These are phyloP conservation scores for Acutogordius australiensis DNA, from an alignment of 2,888 invertebrate genomes.

Conservation along the genomic window DNA sequence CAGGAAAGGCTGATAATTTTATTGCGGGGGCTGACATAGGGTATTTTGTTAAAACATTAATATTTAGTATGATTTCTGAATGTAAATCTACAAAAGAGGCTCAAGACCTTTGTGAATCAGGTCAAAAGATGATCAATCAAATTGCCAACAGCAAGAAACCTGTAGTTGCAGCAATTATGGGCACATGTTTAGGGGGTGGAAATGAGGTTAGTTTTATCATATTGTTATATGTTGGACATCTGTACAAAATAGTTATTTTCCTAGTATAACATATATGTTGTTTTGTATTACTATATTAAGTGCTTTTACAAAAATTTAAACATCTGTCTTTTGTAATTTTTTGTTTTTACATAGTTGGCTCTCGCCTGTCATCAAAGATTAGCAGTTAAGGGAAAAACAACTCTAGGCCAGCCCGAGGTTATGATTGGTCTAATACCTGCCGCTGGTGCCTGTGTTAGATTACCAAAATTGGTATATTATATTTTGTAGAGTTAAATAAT, in stretches of 20 bases:
- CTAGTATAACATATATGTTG: no score
- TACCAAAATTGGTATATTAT: conserved; percentile 37
- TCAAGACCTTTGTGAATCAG: conserved; percentile 37
- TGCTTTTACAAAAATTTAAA: no score
- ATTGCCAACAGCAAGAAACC: conserved; percentile 49
- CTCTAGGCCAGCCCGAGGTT: conserved; percentile 70
- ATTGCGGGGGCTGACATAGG: conserved; percentile 92
- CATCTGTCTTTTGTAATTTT: no score
- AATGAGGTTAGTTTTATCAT: conserved; percentile 46
- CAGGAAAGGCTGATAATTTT: conserved; percentile 78
- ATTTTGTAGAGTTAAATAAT: no score
- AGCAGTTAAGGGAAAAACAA: conserved; percentile 68
- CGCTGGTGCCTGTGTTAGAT: conserved; percentile 70
- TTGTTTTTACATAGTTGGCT: no score
- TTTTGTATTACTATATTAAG: no score
- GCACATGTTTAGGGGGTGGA: conserved; percentile 75
- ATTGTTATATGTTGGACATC: no score
- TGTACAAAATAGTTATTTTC: no score
- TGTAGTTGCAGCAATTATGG: conserved; percentile 76
- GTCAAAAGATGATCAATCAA: conserved; percentile 48
- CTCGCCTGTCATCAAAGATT: conserved; percentile 80
- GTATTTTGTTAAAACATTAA: no score
- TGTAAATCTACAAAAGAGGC: conserved; percentile 50
- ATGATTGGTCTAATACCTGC: conserved; percentile 86
- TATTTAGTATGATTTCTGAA: conserved; percentile 28